Evolutionary conservation across 2,797 vertebrate genomes (phyloP).

Genomic region (Cheirogaleus major): DNA sequence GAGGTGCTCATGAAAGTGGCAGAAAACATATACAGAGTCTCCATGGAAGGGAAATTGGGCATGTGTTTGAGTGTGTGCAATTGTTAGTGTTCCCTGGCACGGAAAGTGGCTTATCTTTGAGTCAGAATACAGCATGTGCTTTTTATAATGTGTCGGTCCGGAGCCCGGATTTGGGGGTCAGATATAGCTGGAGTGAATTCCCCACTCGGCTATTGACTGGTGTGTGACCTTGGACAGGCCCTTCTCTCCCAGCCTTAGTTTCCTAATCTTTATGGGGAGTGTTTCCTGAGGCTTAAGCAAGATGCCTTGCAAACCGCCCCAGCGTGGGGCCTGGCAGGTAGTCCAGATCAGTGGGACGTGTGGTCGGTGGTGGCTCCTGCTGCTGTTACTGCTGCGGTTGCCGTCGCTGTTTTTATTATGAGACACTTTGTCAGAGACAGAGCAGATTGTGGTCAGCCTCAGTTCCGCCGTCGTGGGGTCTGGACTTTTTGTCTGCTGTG

Average conservation of each 20-base stretch:
- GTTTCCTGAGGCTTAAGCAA: neutral
- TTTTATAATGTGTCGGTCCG: neutral
- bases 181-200: neutral
- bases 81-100: neutral
- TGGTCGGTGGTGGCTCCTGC: too few relatives aligned
- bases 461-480: neutral
- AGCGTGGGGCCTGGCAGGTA: too few relatives aligned
- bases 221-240: neutral
- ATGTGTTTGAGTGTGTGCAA: rapidly evolving
- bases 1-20: rapidly evolving
- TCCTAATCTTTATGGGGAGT: neutral
- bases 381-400: neutral
- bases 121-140: neutral
- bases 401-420: neutral
- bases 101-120: neutral
- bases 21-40: neutral
- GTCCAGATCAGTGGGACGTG: neutral
- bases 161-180: neutral
- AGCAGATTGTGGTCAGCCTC: neutral
- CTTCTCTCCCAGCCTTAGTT: neutral
- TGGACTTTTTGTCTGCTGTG: neutral
- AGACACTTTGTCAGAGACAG: neutral
- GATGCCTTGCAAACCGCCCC: neutral
- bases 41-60: neutral
- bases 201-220: neutral